A percentile compares a stretch with the other conserved stretches of the same genome.
These are phyloP conservation scores for Alligator sinensis DNA, from an alignment of 2,113 vertebrate species.

Conservation along the genomic window DNA sequence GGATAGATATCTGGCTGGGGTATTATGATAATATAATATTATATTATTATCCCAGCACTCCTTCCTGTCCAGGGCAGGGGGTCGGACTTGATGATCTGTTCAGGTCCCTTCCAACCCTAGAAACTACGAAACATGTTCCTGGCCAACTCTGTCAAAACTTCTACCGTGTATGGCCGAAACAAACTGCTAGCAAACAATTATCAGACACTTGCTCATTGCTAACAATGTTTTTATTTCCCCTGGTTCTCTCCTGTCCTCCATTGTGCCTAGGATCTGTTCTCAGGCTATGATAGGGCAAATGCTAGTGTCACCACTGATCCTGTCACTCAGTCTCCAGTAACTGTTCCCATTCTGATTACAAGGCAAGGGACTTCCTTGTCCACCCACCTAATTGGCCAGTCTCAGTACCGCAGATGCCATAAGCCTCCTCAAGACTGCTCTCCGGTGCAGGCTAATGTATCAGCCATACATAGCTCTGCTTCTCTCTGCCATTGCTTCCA, in stretches of 20 bases:
- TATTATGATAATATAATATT: too few relatives aligned
- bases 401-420: background rate
- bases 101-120: too few relatives aligned
- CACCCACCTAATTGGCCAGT: background rate
- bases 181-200: background rate
- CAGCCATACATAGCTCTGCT: background rate
- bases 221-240: background rate
- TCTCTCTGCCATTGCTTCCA: background rate
- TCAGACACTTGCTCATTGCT: background rate
- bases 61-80: too few relatives aligned
- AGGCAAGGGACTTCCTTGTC: background rate
- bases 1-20: too few relatives aligned
- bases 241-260: background rate
- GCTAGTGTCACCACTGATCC: background rate
- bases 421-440: background rate
- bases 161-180: rapidly evolving
- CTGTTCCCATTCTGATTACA: background rate
- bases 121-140: background rate
- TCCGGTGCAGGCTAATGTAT: background rate
- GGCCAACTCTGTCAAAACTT: background rate
- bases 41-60: too few relatives aligned
- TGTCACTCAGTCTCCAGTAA: background rate
- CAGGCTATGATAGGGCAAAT: background rate
- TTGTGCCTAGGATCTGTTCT: rapidly evolving
- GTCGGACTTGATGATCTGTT: too few relatives aligned